phyloP scores from a whole-genome alignment of 2,888 invertebrate genomes.

The Agrochola lychnidis region DNA sequence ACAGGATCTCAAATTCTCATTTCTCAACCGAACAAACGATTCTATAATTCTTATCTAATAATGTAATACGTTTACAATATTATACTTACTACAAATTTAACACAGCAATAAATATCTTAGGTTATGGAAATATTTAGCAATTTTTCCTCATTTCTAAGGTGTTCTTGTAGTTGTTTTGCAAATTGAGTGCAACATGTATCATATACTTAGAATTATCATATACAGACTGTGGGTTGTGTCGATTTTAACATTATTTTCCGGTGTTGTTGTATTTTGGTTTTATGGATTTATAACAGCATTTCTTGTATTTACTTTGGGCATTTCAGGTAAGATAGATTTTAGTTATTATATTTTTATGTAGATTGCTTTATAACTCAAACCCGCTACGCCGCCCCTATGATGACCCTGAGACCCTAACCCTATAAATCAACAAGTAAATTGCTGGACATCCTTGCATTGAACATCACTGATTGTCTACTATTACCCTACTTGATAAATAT shows the following conservation, averaged over 20 bases:
- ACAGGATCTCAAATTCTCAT: neutral
- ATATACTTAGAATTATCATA: slow-evolving; percentile 89
- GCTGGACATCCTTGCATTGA: neutral
- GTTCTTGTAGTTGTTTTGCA: slow-evolving; percentile 11
- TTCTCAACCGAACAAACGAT: neutral
- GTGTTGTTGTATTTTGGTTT: slow-evolving; percentile 95
- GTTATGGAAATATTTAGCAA: slow-evolving; percentile 31
- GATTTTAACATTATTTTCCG: slow-evolving; percentile 93
- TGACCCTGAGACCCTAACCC: neutral
- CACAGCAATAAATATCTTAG: neutral
- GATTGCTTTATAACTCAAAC: neutral
- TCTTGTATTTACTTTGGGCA: slow-evolving; percentile 92
- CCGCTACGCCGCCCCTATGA: neutral
- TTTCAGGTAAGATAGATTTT: slow-evolving; percentile 91
- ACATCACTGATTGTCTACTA: neutral
- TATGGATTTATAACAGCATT: slow-evolving; percentile 95
- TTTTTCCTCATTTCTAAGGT: slow-evolving; percentile 24
- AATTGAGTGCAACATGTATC: slow-evolving; percentile 78
- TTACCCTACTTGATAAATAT: neutral
- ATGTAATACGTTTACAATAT: slow-evolving; percentile 22
- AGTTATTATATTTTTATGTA: neutral
- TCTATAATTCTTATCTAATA: neutral
- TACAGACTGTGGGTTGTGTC: slow-evolving; percentile 95
- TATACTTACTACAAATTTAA: neutral
- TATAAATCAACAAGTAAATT: neutral